These are phyloP conservation scores for Drosophila tropicalis DNA, from an alignment of 1,140 invertebrate genomes.

Conservation along the genomic window DNA sequence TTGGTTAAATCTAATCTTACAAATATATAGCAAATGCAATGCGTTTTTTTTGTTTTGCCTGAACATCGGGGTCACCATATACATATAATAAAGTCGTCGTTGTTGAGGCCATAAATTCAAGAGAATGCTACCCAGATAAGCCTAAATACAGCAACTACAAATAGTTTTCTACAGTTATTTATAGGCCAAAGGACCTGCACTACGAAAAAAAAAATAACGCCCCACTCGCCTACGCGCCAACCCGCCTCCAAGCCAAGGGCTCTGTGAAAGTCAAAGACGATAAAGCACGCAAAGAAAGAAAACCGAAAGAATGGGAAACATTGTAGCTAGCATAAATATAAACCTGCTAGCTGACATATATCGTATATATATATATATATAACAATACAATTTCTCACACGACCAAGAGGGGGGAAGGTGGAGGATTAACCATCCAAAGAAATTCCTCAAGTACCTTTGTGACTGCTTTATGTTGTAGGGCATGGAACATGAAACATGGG, in stretches of 20 bases:
- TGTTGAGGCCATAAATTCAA: constrained; percentile 2
- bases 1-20: no score
- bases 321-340: constrained; percentile 34
- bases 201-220: background rate
- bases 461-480: constrained; percentile 45
- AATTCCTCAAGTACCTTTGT: constrained; percentile 64
- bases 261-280: constrained; percentile 39
- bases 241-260: background rate
- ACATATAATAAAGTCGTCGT: background rate
- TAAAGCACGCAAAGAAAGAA: constrained; percentile 49
- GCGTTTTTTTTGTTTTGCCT: background rate
- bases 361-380: constrained; percentile 22
- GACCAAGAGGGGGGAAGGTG: background rate
- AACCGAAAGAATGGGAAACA: constrained; percentile 3
- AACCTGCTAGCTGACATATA: constrained; percentile 29
- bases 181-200: constrained; percentile 24
- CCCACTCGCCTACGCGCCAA: background rate
- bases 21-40: background rate
- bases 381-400: constrained; percentile 61
- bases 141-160: constrained; percentile 17
- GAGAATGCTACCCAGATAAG: constrained; percentile 22
- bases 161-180: constrained; percentile 31
- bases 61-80: constrained; percentile 15
- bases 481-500: no score
- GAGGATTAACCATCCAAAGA: constrained; percentile 63